Conservation (phyloP, 2,888 invertebrate genomes). For the Koerneria pararmatus region DNA sequence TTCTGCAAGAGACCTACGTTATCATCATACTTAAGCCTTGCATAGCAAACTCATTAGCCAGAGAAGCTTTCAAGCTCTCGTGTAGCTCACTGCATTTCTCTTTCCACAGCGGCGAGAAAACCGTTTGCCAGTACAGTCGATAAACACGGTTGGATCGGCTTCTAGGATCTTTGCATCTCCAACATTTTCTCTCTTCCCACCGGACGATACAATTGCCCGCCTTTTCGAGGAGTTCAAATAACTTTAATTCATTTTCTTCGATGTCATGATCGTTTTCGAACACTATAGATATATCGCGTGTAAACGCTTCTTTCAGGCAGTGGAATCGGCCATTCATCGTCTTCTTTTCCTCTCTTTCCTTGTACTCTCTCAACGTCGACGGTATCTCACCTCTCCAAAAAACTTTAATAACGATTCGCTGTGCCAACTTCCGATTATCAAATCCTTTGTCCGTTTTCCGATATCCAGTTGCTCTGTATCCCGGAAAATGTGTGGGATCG, state of each 20-base stretch:
- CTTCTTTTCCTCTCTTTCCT: not conserved
- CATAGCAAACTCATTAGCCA: conserved; percentile 16
- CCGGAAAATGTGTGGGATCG: conserved; percentile 30
- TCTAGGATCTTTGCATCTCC: conserved; percentile 43
- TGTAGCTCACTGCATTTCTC: conserved; percentile 38
- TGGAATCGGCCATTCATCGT: conserved; percentile 24
- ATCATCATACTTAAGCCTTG: not conserved
- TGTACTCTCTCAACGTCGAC: not conserved
- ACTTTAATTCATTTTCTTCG: conserved; percentile 24
- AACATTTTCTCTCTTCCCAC: conserved; percentile 32
- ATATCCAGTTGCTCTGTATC: conserved; percentile 48
- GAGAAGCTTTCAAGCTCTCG: conserved; percentile 31
- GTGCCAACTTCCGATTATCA: conserved; percentile 39
- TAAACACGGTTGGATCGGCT: conserved; percentile 47
- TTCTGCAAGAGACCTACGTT: conserved; percentile 9
- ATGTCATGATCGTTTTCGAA: conserved; percentile 27
- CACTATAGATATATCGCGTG: conserved; percentile 49
- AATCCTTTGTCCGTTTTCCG: conserved; percentile 42
- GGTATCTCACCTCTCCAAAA: not conserved
- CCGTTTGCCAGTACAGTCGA: conserved; percentile 46
- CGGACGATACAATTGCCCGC: conserved; percentile 30
- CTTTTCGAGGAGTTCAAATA: conserved; percentile 28
- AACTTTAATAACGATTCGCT: conserved; percentile 35
- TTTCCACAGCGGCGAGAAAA: conserved; percentile 33
- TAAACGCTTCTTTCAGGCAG: conserved; percentile 36